Conservation (phyloP, 2,113 vertebrate genomes). For the Raja brachyura region DNA sequence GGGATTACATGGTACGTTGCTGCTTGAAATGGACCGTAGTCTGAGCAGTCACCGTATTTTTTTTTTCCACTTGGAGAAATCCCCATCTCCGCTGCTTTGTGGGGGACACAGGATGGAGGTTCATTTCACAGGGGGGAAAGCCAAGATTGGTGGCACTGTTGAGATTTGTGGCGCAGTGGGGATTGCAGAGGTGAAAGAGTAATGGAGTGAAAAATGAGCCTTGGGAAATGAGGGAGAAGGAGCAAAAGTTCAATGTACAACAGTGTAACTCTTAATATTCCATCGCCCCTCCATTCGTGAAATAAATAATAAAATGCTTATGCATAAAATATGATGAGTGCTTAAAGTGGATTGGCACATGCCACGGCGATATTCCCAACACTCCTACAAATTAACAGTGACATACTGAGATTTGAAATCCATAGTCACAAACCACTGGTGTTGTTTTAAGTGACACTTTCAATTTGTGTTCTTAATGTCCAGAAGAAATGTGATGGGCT, state of each 20-base stretch:
- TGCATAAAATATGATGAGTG: not conserved
- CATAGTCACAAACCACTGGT: not conserved
- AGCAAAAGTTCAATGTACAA: not conserved
- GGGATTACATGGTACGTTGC: not conserved
- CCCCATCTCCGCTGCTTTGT: not conserved
- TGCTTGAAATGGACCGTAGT: not conserved
- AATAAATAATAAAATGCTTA: constrained; percentile 26
- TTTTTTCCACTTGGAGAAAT: not conserved
- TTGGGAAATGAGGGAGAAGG: not conserved
- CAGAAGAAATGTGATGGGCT: not conserved
- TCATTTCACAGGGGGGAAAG: no score
- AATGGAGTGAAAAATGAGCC: not conserved
- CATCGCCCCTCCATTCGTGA: not conserved
- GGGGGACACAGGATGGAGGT: not conserved
- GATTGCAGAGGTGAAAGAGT: not conserved
- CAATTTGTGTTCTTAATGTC: constrained; percentile 24
- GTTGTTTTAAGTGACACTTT: constrained; percentile 23
- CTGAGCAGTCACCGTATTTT: not conserved
- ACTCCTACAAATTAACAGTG: constrained; percentile 16
- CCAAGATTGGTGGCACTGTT: not conserved
- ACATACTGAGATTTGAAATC: constrained; percentile 33
- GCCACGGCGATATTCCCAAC: constrained; percentile 14
- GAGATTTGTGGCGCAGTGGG: not conserved
- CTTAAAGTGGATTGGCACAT: constrained; percentile 23
- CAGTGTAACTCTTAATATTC: not conserved